Base-by-base conservation (phyloP, 1,140 invertebrate species). In the Pseudomyrmex pallidus region DNA sequence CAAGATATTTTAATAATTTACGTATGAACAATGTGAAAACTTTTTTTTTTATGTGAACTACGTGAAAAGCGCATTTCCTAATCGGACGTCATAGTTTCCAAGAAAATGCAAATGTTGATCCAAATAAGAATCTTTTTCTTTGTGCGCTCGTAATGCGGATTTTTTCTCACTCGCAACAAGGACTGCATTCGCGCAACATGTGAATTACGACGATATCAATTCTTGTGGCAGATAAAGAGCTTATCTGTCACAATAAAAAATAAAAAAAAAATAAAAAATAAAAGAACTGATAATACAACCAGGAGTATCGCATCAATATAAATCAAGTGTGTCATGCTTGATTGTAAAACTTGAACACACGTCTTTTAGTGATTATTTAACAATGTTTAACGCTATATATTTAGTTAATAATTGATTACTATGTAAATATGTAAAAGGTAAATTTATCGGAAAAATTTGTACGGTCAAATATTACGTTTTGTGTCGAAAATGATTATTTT, bases 131-230 rank as follows among this genome's bases (percentile, higher is more conserved):
- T 61, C 59, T 46, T 13, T n/a, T 22, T 20, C 10, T 63, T 62
- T 20, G 50, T 9, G n/a, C 50, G 57, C 57, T 59, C 46, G 46
- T 10, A 25, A 54, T 52, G n/a, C 22, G 12, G 52, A 52, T 52
- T 35, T 35, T 35, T 76, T 76, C 12, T 64, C 46, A 50, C 1
- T 62, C 57, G 12, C n/a, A 50, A 73, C 44, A 63, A 10, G 44
- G 13, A 52, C 64, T 17, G 73, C 59, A 46, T 46, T 15, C n/a
- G 17, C 22, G 54, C 35, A 35, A 74, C 56, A 61, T n/a, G 20
- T 52, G 22, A 50, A 76, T 76, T 54, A 35, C 13, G 48, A 35
- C 8, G 46, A 63, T 74, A 74, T 74, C 73, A 74, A 50, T 74
- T 74, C 59, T 63, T 48, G 22, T 22, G 9, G 50, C 48, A 66